phyloP scores from a whole-genome alignment of 1,140 invertebrate species.

The Euura lappo region DNA sequence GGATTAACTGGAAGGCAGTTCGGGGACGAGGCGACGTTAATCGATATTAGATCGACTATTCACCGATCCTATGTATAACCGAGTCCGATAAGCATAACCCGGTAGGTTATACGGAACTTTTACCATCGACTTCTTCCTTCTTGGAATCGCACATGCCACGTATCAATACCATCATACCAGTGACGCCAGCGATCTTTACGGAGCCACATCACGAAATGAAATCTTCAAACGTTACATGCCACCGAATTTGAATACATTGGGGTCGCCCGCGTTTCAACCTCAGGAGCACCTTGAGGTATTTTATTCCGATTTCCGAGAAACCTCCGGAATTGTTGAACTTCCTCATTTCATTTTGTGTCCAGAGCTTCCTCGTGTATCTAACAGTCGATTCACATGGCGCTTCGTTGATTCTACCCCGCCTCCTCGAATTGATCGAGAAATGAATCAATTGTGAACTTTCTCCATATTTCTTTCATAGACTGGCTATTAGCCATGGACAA shows the following conservation, averaged over 20 bases:
- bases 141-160: not conserved
- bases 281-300: not conserved
- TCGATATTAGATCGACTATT: constrained; percentile 7
- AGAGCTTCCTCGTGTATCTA: too few relatives aligned
- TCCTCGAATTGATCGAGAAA: not conserved
- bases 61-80: not conserved
- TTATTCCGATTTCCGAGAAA: not conserved
- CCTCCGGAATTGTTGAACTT: not conserved
- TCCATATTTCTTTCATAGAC: not conserved
- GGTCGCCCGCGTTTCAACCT: not conserved
- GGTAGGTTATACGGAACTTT: not conserved
- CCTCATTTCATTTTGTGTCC: not conserved
- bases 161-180: not conserved
- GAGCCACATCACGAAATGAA: constrained; percentile 33
- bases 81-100: not conserved
- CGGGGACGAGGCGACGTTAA: not conserved
- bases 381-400: too few relatives aligned
- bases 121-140: not conserved
- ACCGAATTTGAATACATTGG: constrained; percentile 21
- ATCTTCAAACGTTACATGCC: constrained; percentile 18
- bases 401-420: not conserved
- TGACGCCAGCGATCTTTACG: constrained; percentile 14
- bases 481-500: not conserved
- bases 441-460: not conserved
- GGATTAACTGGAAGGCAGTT: not conserved